Evolutionary conservation across 2,797 vertebrate species (phyloP).

Genomic region (Pseudochirops cupreus): DNA sequence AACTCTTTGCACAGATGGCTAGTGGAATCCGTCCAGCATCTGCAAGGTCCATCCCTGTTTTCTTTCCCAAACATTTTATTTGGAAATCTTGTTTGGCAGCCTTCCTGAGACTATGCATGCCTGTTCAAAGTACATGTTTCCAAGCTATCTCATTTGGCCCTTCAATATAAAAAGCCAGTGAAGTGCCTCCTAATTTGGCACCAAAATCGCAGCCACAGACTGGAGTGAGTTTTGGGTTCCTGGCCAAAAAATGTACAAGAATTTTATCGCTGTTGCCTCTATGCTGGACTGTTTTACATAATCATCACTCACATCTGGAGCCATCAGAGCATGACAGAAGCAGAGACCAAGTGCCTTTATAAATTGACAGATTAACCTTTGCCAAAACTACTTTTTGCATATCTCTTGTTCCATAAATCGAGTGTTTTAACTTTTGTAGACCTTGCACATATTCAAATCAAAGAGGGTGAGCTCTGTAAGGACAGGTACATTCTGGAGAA

Average conservation of each 20-base stretch:
- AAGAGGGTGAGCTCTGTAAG: background rate
- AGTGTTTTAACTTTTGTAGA: conserved; percentile 15
- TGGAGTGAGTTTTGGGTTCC: conserved; percentile 65
- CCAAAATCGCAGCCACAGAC: conserved; percentile 62
- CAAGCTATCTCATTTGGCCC: conserved; percentile 70
- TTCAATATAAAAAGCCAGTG: conserved; percentile 68
- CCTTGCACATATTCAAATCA: conserved; percentile 23
- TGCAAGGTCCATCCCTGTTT: conserved; percentile 65
- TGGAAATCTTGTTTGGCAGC: conserved; percentile 75
- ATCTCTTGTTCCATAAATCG: conserved; percentile 35
- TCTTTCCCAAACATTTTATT: conserved; percentile 74
- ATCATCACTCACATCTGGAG: conserved; percentile 62
- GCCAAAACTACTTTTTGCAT: conserved; percentile 35
- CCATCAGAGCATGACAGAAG: conserved; percentile 45
- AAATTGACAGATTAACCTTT: conserved; percentile 50
- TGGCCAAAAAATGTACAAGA: conserved; percentile 61
- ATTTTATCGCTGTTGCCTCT: conserved; percentile 69
- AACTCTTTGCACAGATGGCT: conserved; percentile 67
- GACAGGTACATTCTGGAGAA: conserved; percentile 20
- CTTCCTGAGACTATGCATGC: conserved; percentile 66
- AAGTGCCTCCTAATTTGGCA: conserved; percentile 64
- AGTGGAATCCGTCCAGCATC: conserved; percentile 71
- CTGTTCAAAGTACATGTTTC: conserved; percentile 72
- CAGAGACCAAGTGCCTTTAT: conserved; percentile 51
- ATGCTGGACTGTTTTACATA: conserved; percentile 70